Conservation (phyloP, 2,113 vertebrate species). For the Numenius arquata region DNA sequence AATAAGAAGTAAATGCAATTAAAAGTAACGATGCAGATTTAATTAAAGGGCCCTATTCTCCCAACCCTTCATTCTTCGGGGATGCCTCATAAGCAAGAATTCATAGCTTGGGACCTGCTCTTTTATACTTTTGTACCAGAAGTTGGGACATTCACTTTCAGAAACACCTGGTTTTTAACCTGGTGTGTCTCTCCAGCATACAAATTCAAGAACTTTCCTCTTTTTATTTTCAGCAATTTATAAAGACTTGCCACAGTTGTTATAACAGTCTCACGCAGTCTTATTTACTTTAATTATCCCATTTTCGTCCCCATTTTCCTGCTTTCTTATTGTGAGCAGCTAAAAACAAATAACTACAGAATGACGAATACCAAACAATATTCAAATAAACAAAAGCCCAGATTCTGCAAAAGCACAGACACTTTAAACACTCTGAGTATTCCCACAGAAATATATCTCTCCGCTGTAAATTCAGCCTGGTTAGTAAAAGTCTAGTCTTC, state of each 20-base stretch:
- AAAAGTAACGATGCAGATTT: slow-evolving; percentile 50
- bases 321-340: not conserved
- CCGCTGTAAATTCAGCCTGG: not conserved
- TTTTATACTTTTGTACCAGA: not conserved
- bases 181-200: not conserved
- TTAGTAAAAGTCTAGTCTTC: not conserved
- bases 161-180: not conserved
- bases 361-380: not conserved
- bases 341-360: not conserved
- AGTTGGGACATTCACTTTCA: not conserved
- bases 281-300: slow-evolving; percentile 20
- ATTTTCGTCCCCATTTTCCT: slow-evolving; percentile 3
- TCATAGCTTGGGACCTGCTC: slow-evolving; percentile 37
- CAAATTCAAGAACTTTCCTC: not conserved
- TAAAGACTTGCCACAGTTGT: not conserved
- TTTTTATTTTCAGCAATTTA: not conserved
- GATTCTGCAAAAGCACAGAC: not conserved
- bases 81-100: slow-evolving; percentile 56
- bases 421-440: not conserved
- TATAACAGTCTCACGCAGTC: not conserved
- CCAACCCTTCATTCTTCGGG: slow-evolving; percentile 60
- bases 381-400: not conserved
- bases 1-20: slow-evolving; percentile 56
- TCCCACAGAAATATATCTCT: not conserved
- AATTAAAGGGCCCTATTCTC: slow-evolving; percentile 62